phyloP scores from a whole-genome alignment of 1,140 invertebrate genomes.

The Achatina immaculata region DNA sequence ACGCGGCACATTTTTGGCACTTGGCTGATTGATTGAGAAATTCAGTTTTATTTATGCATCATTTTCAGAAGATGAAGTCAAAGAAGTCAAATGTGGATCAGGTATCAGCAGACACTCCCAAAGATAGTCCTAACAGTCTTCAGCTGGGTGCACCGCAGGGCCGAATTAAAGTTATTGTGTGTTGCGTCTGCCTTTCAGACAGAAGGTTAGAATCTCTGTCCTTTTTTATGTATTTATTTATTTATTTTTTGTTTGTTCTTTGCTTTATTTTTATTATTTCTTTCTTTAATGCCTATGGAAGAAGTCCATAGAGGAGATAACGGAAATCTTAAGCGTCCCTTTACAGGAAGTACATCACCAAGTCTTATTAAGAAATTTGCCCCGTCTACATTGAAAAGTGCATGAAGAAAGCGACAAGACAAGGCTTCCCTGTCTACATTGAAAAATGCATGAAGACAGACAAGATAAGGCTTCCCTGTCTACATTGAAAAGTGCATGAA shows the following conservation, averaged over 20 bases:
- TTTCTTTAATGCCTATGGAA: background rate
- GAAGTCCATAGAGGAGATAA: too few species aligned
- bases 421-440: too few species aligned
- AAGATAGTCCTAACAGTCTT: conserved; percentile 24
- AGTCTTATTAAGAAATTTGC: too few species aligned
- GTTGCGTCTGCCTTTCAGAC: conserved; percentile 93
- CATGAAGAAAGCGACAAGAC: too few species aligned
- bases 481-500: too few species aligned
- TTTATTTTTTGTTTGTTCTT: background rate
- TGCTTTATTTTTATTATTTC: background rate
- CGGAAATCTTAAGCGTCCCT: too few species aligned
- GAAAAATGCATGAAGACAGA: too few species aligned
- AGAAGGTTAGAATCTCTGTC: conserved; percentile 58
- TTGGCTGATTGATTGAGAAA: too few species aligned
- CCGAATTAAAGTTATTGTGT: conserved; percentile 79
- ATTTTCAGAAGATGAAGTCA: background rate
- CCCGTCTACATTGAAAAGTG: too few species aligned
- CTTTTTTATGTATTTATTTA: background rate
- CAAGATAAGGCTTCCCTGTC: too few species aligned
- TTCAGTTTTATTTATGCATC: background rate
- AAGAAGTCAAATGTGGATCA: background rate
- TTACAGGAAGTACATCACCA: too few species aligned
- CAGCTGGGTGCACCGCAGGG: conserved; percentile 40
- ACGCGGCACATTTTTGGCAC: too few species aligned
- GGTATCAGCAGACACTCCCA: background rate